Percentiles rank a stretch among this genome's conserved stretches.
Conservation (phyloP, 2,888 invertebrate genomes). For the Lumbricus terrestris region DNA sequence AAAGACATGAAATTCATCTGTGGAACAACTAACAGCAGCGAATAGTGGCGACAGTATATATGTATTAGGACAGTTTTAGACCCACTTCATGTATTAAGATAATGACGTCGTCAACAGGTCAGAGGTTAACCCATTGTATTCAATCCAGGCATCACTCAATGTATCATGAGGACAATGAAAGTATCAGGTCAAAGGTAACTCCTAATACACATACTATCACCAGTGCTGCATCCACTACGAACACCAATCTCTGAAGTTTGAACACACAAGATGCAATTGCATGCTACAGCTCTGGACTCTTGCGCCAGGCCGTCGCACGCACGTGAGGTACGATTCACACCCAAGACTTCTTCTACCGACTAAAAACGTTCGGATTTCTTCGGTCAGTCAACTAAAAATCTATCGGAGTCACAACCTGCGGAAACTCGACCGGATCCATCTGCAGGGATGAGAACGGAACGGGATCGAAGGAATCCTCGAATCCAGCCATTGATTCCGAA, state of each 20-base stretch:
- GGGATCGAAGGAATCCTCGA: neutral
- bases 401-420: neutral
- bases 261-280: neutral
- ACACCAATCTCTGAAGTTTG: neutral
- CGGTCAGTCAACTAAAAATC: neutral
- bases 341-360: neutral
- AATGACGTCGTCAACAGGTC: too few relatives aligned
- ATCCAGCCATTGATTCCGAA: neutral
- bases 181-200: too few relatives aligned
- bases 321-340: neutral
- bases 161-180: too few relatives aligned
- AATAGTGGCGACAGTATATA: too few relatives aligned
- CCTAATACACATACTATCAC: too few relatives aligned
- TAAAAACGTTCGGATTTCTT: neutral
- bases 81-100: too few relatives aligned
- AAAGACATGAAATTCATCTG: neutral
- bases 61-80: too few relatives aligned
- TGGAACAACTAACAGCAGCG: too few relatives aligned
- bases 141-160: too few relatives aligned
- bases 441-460: neutral
- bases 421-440: neutral
- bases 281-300: neutral
- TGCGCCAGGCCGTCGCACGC: too few relatives aligned
- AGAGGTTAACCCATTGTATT: too few relatives aligned
- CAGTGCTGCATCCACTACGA: too few relatives aligned